Evolutionary conservation across 1,140 invertebrate genomes (phyloP).

Genomic region (Panagrolaimus sp.): DNA sequence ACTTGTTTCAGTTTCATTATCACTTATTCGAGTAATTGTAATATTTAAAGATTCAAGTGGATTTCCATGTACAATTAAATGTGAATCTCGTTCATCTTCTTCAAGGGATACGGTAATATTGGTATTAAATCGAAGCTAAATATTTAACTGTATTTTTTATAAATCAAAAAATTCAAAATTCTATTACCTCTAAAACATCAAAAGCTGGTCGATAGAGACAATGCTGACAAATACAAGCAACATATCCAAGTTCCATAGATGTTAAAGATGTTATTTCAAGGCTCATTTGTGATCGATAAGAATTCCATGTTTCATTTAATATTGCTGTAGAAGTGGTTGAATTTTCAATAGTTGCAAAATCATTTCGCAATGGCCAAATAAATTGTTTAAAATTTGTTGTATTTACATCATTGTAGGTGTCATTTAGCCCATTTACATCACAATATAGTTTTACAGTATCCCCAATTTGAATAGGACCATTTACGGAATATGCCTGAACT

Average conservation of each 20-base stretch:
- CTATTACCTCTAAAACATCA: neutral
- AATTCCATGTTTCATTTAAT: neutral
- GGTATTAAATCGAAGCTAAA: constrained; percentile 21
- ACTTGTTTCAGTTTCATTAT: constrained; percentile 33
- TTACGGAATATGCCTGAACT: neutral
- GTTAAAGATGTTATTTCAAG: neutral
- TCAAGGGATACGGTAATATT: constrained; percentile 6
- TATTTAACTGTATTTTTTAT: neutral
- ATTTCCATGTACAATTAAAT: constrained; percentile 38
- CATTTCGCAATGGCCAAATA: too few relatives aligned
- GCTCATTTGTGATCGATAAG: neutral
- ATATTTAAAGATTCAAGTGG: constrained; percentile 35
- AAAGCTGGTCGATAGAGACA: neutral
- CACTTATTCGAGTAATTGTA: constrained; percentile 17
- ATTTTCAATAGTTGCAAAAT: too few relatives aligned
- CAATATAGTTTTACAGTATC: neutral
- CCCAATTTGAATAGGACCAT: neutral
- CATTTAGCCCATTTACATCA: neutral
- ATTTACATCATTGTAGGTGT: neutral
- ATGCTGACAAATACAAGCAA: neutral
- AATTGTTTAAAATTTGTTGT: neutral
- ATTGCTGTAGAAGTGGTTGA: too few relatives aligned
- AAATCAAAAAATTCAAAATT: too few relatives aligned
- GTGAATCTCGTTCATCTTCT: constrained; percentile 16
- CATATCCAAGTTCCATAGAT: neutral